Conservation (phyloP, 1,140 invertebrate genomes). For the Pogonomyrmex californicus region DNA sequence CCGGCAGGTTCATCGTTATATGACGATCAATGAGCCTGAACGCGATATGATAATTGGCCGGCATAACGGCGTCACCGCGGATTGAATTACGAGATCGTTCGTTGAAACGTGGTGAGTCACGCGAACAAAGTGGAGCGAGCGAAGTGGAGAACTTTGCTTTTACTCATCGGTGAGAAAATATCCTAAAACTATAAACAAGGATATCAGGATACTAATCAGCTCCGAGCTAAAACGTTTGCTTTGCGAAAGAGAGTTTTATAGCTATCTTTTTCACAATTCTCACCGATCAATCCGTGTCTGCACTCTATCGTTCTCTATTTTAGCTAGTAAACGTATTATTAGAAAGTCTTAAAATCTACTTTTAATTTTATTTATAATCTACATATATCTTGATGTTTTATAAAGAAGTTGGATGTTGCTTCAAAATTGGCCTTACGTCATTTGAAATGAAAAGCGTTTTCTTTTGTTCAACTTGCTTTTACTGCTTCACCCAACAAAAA, state of each 20-base stretch:
- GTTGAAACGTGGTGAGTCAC: constrained; percentile 32
- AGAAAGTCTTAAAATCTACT: neutral
- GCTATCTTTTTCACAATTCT: neutral
- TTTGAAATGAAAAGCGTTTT: neutral
- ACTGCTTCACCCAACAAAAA: neutral
- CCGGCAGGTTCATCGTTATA: constrained; percentile 53
- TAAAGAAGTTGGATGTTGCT: neutral
- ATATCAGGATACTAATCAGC: neutral
- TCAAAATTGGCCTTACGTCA: neutral
- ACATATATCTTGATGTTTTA: neutral
- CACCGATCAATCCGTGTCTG: neutral
- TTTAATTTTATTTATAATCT: neutral
- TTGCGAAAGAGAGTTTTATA: neutral
- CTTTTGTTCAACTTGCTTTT: neutral
- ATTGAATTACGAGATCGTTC: constrained; percentile 68
- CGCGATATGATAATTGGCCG: constrained; percentile 69
- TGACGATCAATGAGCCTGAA: constrained; percentile 65
- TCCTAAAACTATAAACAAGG: constrained; percentile 4
- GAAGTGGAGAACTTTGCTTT: neutral
- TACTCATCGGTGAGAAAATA: constrained; percentile 3
- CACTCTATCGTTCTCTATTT: neutral
- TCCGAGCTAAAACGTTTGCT: neutral
- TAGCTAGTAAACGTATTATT: neutral
- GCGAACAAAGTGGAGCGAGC: constrained; percentile 23
- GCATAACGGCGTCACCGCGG: constrained; percentile 53